phyloP scores from a whole-genome alignment of 2,113 vertebrate species.

The Pseudorasbora parva region DNA sequence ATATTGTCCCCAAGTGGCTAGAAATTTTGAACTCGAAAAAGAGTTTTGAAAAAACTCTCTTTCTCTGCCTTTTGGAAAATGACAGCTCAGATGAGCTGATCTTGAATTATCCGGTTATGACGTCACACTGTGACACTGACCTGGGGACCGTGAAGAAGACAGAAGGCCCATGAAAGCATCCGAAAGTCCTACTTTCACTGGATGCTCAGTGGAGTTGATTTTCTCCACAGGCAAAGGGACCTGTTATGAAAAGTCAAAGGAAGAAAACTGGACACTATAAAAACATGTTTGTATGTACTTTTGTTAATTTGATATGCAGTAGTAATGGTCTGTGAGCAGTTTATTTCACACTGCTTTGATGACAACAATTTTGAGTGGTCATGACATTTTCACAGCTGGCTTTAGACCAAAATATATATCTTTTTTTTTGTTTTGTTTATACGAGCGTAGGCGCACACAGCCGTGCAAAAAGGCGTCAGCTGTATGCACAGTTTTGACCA shows the following conservation, averaged over 20 bases:
- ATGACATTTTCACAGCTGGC: background rate
- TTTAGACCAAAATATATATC: background rate
- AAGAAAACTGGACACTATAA: background rate
- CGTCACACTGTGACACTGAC: constrained; percentile 70
- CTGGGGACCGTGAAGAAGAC: constrained; percentile 73
- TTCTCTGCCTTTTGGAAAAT: too few relatives aligned
- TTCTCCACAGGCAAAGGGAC: constrained; percentile 83
- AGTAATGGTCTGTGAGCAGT: background rate
- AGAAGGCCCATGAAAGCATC: constrained; percentile 90
- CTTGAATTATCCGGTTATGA: too few relatives aligned
- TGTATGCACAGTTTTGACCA: too few relatives aligned
- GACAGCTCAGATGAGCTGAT: too few relatives aligned
- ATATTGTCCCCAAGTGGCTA: too few relatives aligned
- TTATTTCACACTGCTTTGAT: background rate
- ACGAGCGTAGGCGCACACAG: too few relatives aligned
- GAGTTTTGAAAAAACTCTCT: too few relatives aligned
- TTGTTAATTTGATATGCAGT: background rate
- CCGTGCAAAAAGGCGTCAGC: too few relatives aligned
- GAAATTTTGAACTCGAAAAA: too few relatives aligned
- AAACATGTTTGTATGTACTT: background rate
- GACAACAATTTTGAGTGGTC: background rate
- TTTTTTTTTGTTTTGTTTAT: too few relatives aligned
- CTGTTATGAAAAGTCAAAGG: constrained; percentile 67
- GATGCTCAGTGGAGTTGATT: constrained; percentile 90
- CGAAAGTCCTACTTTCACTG: constrained; percentile 92